A percentile compares a stretch with the other conserved stretches of the same genome.
These are phyloP conservation scores for Bugulina stolonifera DNA, from an alignment of 2,888 invertebrate species.

Conservation along the genomic window DNA sequence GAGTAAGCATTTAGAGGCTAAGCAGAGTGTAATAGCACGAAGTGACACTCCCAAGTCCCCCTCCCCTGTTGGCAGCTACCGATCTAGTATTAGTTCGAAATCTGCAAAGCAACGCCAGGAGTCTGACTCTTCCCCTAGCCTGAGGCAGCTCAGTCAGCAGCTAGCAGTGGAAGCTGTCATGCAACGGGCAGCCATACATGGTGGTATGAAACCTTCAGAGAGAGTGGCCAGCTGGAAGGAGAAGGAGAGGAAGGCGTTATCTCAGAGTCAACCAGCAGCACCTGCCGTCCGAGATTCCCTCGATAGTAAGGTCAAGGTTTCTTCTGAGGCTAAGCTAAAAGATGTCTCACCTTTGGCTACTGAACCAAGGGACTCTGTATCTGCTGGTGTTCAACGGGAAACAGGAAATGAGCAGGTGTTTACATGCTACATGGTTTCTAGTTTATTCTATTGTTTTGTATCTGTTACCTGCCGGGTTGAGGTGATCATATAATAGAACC, in stretches of 20 bases:
- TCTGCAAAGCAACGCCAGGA: neutral
- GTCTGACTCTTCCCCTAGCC: constrained; percentile 8
- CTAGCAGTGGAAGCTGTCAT: constrained; percentile 9
- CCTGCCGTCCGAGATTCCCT: too few relatives aligned
- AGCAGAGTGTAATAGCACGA: neutral
- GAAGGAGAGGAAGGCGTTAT: neutral
- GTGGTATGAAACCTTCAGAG: constrained; percentile 1
- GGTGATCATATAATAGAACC: too few relatives aligned
- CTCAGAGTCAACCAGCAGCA: too few relatives aligned
- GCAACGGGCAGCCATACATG: neutral
- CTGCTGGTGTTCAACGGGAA: too few relatives aligned
- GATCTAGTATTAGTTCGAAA: neutral
- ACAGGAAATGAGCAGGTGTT: too few relatives aligned
- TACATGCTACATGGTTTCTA: too few relatives aligned
- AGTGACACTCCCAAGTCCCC: neutral
- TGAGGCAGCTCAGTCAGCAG: constrained; percentile 19
- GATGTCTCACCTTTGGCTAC: too few relatives aligned
- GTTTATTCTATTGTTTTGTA: too few relatives aligned
- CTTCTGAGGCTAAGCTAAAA: too few relatives aligned
- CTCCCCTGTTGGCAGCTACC: neutral
- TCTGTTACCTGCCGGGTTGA: too few relatives aligned
- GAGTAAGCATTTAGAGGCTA: neutral
- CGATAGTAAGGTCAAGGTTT: too few relatives aligned
- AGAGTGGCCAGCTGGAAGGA: constrained; percentile 20
- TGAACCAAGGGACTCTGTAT: too few relatives aligned